Evolutionary conservation across 2,797 vertebrate genomes (phyloP), one percentile per base, ranked within the genome.

Genomic region (Geotria australis): DNA sequence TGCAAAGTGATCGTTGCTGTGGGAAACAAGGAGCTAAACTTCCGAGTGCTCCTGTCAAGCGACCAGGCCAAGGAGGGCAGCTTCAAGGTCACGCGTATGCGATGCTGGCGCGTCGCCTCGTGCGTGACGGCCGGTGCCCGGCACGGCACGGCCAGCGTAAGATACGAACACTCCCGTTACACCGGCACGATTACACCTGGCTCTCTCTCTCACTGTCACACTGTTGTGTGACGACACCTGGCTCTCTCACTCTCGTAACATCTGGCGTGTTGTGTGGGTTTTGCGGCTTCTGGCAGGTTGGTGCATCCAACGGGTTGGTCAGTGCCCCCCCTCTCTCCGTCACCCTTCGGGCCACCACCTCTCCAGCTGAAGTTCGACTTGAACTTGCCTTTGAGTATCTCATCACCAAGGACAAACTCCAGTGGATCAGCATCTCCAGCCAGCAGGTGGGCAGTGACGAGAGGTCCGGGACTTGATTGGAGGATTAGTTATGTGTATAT

Each of bases 341-440:
- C 24, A 38, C 24, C 24, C 24, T 38, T 38, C 24, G 24, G 24
- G 24, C 24, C 24, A 38, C 8, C n/a, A 55, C 51, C 24, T 55
- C 51, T n/a, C n/a, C 86, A 63, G 76, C 79, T 0, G 91, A 98
- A 58, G 78, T 88, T 38, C 88, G 89, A 59, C 71, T 98, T 68
- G 88, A 98, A 66, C 65, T 98, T 72, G 82, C 91, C 63, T 98
- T 98, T 1, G 91, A 98, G 70, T 96, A 98, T 62, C 76, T 98
- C 65, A 96, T 98, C 86, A 89, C 85, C 71, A 98, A 96, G 66
- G 91, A 96, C 65, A 80, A 84, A 47, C 77, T 98, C 56, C 91
- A 94, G 68, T 98, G 91, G 91, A 85, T 96, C 68, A 96, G 88
- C 70, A 93, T 98, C 76, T 85, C 81, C 63, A 96, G 89, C 61